Conservation (phyloP, 2,113 vertebrate genomes). For the Eubucco bourcierii region DNA sequence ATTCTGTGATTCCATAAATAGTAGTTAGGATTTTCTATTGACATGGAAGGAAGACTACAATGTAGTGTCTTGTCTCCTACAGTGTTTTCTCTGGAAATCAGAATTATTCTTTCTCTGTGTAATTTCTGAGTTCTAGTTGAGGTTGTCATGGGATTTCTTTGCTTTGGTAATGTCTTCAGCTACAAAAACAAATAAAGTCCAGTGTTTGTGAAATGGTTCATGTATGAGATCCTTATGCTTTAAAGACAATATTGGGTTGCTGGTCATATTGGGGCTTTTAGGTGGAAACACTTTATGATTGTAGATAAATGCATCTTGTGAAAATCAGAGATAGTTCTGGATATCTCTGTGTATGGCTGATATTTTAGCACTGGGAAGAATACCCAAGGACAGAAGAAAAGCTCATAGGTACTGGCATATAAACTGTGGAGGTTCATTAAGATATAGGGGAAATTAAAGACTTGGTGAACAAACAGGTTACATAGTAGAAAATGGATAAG, state of each 20-base stretch:
- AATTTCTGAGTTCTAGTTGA: not conserved
- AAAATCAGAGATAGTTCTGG: not conserved
- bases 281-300: not conserved
- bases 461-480: not conserved
- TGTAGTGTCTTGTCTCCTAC: not conserved
- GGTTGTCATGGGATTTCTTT: not conserved
- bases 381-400: not conserved
- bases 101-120: not conserved
- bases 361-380: not conserved
- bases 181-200: not conserved
- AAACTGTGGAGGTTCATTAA: not conserved
- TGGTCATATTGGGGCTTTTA: accelerated
- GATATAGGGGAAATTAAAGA: not conserved
- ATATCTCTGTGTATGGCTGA: not conserved
- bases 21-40: not conserved
- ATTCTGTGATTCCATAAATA: not conserved
- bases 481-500: not conserved
- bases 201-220: not conserved
- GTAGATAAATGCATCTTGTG: not conserved
- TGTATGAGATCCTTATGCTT: not conserved
- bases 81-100: not conserved
- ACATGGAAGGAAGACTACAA: not conserved
- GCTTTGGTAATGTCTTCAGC: not conserved
- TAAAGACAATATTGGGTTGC: not conserved
- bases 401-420: not conserved